phyloP scores from a whole-genome alignment of 2,888 invertebrate genomes.

The Xylocampa areola region DNA sequence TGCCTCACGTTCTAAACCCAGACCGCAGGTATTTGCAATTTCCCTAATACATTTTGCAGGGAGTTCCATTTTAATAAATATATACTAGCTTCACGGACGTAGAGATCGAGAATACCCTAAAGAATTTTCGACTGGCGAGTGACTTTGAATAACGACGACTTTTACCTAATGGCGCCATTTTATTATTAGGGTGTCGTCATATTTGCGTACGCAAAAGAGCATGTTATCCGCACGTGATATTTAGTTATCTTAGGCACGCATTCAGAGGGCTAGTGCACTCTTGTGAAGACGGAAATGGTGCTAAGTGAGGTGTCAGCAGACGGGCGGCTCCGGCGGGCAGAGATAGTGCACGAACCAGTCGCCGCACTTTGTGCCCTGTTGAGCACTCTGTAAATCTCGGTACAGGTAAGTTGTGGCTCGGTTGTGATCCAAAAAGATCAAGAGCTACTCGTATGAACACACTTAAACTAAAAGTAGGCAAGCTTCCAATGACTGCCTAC shows the following conservation, averaged over 20 bases:
- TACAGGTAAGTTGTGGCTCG: constrained; percentile 29
- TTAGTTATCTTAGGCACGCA: constrained; percentile 46
- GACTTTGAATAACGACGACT: constrained; percentile 32
- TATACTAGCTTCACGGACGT: constrained; percentile 7
- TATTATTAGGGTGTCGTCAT: constrained; percentile 32
- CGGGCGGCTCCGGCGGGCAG: constrained; percentile 45
- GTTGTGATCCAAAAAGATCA: constrained; percentile 40
- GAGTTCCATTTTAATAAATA: constrained; percentile 7
- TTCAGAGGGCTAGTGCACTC: constrained; percentile 58
- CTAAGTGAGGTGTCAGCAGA: constrained; percentile 77
- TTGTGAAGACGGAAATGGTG: constrained; percentile 72
- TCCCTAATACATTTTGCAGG: not conserved
- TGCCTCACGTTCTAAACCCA: constrained; percentile 5
- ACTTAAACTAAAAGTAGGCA: constrained; percentile 27
- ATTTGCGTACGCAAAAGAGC: constrained; percentile 33
- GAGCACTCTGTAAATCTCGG: constrained; percentile 35
- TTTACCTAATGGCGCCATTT: constrained; percentile 7
- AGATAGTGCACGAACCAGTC: constrained; percentile 75
- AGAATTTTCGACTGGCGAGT: constrained; percentile 27
- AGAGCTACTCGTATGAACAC: constrained; percentile 19
- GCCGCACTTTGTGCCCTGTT: constrained; percentile 39
- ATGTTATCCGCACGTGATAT: constrained; percentile 42
- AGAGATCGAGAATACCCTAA: constrained; percentile 26
- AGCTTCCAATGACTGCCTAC: too few species aligned
- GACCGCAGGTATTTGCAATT: constrained; percentile 15